Evolutionary conservation across 2,888 invertebrate genomes (phyloP).

Genomic region (Leucophenga maculata): DNA sequence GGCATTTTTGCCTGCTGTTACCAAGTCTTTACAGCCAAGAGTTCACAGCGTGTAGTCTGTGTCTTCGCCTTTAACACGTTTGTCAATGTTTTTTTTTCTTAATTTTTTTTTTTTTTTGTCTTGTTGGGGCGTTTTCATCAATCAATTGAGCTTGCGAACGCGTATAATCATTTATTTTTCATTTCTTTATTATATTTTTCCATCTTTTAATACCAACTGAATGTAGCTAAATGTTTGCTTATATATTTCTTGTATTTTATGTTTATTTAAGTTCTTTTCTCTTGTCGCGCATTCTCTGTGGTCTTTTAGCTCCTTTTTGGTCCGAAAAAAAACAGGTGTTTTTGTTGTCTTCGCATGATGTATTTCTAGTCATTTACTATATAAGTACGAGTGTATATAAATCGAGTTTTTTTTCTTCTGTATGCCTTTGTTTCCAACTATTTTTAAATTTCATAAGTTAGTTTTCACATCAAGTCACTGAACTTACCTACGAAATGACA

Average conservation of each 20-base stretch:
- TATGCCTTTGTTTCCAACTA: not conserved
- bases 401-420: constrained; percentile 22
- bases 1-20: constrained; percentile 10
- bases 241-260: not conserved
- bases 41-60: constrained; percentile 18
- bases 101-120: not conserved
- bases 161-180: constrained; percentile 8
- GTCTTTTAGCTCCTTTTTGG: constrained; percentile 25
- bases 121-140: constrained; percentile 60
- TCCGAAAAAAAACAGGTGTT: constrained; percentile 26
- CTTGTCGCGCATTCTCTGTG: constrained; percentile 42
- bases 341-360: not conserved
- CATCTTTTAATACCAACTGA: not conserved
- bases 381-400: too few species aligned
- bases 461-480: too few species aligned
- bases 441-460: too few species aligned
- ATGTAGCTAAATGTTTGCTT: not conserved
- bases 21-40: constrained; percentile 26
- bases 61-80: not conserved
- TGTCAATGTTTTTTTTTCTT: not conserved
- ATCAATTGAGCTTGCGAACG: constrained; percentile 51
- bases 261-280: constrained; percentile 30
- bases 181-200: not conserved
- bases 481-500: too few species aligned
- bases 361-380: too few species aligned